These are phyloP conservation scores for Prorops nasuta DNA, from an alignment of 1,140 invertebrate species.

Conservation along the genomic window DNA sequence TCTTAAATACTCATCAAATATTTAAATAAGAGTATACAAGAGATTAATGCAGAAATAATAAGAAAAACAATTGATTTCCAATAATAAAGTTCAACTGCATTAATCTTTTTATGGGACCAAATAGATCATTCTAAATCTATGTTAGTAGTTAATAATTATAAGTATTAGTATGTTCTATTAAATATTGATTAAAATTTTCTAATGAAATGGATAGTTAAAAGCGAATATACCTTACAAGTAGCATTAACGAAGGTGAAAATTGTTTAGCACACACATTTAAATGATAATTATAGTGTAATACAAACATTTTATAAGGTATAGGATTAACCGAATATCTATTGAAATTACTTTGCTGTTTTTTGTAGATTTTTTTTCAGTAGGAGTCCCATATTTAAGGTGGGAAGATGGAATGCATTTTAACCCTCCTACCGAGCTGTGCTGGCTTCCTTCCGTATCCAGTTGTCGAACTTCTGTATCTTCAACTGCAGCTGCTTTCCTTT, in stretches of 20 bases:
- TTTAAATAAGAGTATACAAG: conserved; percentile 1
- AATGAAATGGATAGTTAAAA: no score
- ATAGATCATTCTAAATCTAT: conserved; percentile 14
- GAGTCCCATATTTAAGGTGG: conserved; percentile 46
- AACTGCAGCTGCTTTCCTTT: conserved; percentile 66
- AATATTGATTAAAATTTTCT: no score
- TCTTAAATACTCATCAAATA: conserved; percentile 3
- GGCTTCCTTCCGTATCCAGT: conserved; percentile 36
- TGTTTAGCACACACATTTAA: conserved; percentile 23
- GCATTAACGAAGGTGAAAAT: conserved; percentile 21
- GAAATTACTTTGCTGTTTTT: conserved; percentile 53
- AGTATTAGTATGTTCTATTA: no score
- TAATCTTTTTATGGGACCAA: conserved; percentile 28
- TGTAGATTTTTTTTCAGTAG: conserved; percentile 49
- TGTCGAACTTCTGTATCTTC: conserved; percentile 40
- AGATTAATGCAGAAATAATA: conserved; percentile 26
- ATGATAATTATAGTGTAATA: conserved; percentile 19
- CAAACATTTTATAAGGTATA: conserved; percentile 21
- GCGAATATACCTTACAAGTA: conserved; percentile 25
- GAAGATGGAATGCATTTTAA: conserved; percentile 55
- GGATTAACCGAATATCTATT: conserved; percentile 30
- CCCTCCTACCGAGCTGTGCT: conserved; percentile 39
- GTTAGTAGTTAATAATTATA: conserved; percentile 25
- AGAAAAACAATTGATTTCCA: neutral
- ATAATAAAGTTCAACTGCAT: conserved; percentile 19